Conservation (phyloP, 2,113 vertebrate genomes). For the Apus apus region DNA sequence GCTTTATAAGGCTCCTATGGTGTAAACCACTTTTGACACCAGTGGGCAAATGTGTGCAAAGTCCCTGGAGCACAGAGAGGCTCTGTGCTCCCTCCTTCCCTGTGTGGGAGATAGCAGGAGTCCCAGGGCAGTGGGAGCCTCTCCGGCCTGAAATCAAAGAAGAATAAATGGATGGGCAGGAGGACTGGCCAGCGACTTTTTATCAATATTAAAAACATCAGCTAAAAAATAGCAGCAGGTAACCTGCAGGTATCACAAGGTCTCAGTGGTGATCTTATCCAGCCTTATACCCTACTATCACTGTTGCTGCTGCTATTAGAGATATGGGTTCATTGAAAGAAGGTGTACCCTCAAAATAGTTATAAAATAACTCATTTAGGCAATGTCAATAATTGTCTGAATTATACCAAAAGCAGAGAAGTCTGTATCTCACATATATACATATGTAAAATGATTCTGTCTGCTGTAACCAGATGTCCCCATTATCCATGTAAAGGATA, state of each 20-base stretch:
- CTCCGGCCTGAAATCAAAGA: not conserved
- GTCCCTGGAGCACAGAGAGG: too few species aligned
- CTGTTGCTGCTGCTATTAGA: not conserved
- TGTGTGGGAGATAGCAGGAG: not conserved
- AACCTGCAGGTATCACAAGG: fast-evolving
- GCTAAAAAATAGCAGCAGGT: not conserved
- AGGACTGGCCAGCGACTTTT: not conserved
- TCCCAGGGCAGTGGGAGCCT: not conserved
- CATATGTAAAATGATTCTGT: constrained; percentile 31
- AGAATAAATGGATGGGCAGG: not conserved
- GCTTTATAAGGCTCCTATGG: not conserved
- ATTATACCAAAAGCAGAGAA: not conserved
- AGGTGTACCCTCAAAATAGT: not conserved
- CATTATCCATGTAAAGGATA: constrained; percentile 53
- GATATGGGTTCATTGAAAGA: not conserved
- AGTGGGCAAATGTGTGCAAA: not conserved
- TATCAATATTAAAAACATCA: not conserved
- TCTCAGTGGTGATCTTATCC: not conserved
- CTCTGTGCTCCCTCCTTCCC: not conserved
- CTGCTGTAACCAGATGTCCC: constrained; percentile 56
- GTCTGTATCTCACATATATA: not conserved
- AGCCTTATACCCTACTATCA: not conserved
- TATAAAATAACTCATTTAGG: not conserved
- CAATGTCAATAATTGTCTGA: not conserved
- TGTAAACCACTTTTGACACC: not conserved